phyloP scores from a whole-genome alignment of 2,113 vertebrate genomes.

The Urocolius indicus region DNA sequence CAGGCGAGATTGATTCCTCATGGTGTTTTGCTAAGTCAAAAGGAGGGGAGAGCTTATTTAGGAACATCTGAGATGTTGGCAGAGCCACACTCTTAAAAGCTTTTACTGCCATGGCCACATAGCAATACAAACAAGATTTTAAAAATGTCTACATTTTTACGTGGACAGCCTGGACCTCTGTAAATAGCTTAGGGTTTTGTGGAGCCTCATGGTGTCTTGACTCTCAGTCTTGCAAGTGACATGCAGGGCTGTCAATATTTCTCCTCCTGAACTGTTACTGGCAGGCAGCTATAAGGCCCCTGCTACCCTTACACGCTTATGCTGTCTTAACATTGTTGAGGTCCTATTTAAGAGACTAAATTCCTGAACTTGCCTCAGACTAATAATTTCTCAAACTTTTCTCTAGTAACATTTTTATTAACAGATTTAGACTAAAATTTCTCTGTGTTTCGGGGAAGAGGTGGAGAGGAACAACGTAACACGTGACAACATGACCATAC shows the following conservation, averaged over 20 bases:
- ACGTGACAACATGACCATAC: not conserved
- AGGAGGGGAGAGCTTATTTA: not conserved
- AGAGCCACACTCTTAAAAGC: not conserved
- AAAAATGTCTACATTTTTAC: accelerated
- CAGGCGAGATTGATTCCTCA: not conserved
- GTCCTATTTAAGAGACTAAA: not conserved
- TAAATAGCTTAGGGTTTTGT: not conserved
- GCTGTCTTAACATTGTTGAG: not conserved
- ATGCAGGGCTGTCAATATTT: not conserved
- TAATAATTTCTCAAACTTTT: not conserved
- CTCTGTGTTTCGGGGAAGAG: accelerated
- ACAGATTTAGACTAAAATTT: not conserved
- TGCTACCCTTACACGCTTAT: accelerated
- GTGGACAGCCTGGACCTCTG: not conserved
- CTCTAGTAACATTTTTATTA: not conserved
- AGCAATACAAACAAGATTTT: not conserved
- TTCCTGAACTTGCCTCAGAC: not conserved
- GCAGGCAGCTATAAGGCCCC: not conserved
- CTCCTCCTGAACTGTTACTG: not conserved
- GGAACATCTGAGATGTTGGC: not conserved
- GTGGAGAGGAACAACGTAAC: too few relatives aligned
- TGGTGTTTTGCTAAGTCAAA: not conserved
- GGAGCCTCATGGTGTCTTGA: not conserved
- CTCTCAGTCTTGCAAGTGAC: not conserved
- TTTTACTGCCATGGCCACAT: not conserved